A percentile compares a stretch with the other conserved stretches of the same genome.
phyloP scores from a whole-genome alignment of 2,113 vertebrate species.

The Lepus europaeus region DNA sequence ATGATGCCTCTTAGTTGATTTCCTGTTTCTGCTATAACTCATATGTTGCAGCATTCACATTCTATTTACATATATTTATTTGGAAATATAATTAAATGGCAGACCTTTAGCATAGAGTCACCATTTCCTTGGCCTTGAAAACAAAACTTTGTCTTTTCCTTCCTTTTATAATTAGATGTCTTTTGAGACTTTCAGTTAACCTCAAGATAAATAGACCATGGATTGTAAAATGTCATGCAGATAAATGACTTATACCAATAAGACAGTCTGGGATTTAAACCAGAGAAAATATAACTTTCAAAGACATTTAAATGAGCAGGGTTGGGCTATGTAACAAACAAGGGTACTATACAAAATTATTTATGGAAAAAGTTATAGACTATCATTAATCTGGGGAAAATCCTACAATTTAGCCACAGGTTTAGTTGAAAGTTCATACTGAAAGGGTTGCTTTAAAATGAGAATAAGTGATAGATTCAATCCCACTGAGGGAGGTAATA shows the following conservation, averaged over 20 bases:
- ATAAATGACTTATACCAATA: conserved; percentile 44
- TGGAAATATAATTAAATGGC: conserved; percentile 79
- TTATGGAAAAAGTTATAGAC: neutral
- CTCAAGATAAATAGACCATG: conserved; percentile 57
- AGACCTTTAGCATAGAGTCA: conserved; percentile 48
- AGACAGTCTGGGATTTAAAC: conserved; percentile 50
- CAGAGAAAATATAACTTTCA: conserved; percentile 54
- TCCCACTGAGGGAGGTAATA: neutral
- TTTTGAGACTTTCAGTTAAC: conserved; percentile 68
- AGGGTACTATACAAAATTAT: conserved; percentile 41
- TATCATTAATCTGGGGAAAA: neutral
- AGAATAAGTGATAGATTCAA: conserved; percentile 24
- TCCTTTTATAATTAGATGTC: conserved; percentile 63
- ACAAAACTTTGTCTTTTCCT: conserved; percentile 64
- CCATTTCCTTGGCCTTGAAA: conserved; percentile 58
- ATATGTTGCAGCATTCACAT: conserved; percentile 73
- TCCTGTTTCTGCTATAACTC: conserved; percentile 75
- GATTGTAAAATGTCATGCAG: conserved; percentile 30
- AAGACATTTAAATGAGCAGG: conserved; percentile 60
- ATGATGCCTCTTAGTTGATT: conserved; percentile 36
- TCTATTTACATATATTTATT: conserved; percentile 75
- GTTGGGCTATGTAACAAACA: conserved; percentile 2
- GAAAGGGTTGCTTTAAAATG: conserved; percentile 6
- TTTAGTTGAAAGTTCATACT: conserved; percentile 13
- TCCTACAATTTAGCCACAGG: neutral